Evolutionary conservation across 2,888 invertebrate species (phyloP).

Genomic region (Caenorhabditis zanzibari): DNA sequence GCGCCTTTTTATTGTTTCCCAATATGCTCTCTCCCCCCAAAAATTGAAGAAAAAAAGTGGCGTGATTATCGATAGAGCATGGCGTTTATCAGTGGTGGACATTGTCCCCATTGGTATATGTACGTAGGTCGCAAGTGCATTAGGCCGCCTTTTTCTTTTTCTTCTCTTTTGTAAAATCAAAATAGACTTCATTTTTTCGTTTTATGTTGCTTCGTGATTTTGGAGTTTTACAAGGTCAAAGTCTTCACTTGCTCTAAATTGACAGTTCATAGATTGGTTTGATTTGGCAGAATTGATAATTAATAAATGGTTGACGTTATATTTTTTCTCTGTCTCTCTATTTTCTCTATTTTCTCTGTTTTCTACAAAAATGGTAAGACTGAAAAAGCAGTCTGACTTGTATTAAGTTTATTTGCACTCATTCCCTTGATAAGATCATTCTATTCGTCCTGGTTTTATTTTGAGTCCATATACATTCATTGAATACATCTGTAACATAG

Average conservation of each 20-base stretch:
- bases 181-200: conserved; percentile 41
- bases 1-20: conserved; percentile 13
- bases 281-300: too few species aligned
- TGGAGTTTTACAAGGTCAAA: conserved; percentile 27
- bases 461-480: too few species aligned
- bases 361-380: too few species aligned
- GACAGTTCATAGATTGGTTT: too few species aligned
- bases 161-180: neutral
- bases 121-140: conserved; percentile 61
- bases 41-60: conserved; percentile 30
- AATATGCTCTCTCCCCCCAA: neutral
- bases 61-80: conserved; percentile 52
- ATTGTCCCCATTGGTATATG: conserved; percentile 61
- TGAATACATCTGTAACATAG: neutral
- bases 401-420: too few species aligned
- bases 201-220: neutral
- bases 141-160: neutral
- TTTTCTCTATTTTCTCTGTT: too few species aligned
- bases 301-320: too few species aligned
- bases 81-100: conserved; percentile 59
- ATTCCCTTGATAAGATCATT: too few species aligned
- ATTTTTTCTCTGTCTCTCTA: too few species aligned
- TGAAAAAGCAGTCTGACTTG: too few species aligned
- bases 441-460: too few species aligned
- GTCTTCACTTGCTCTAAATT: neutral